Conservation (phyloP, 2,888 invertebrate genomes). For the Conomelus anceps region DNA sequence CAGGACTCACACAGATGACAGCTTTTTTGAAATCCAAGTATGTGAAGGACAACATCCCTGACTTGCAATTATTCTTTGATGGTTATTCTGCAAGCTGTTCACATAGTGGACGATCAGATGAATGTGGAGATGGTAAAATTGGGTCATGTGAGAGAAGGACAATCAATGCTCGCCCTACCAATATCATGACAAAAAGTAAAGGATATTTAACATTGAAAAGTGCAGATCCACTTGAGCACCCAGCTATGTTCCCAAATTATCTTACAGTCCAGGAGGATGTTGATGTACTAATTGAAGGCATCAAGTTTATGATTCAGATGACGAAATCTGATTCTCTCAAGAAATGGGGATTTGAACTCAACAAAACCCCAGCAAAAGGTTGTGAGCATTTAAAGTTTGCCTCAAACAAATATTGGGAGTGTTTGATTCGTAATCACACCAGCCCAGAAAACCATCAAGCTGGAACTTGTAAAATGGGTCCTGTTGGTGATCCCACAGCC, state of each 20-base stretch:
- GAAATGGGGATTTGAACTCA: conserved; percentile 32
- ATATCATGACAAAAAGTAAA: conserved; percentile 41
- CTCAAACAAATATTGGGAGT: conserved; percentile 36
- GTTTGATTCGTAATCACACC: conserved; percentile 33
- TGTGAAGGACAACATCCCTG: conserved; percentile 40
- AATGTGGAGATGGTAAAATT: conserved; percentile 30
- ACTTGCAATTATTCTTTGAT: conserved; percentile 44
- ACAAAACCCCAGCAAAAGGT: conserved; percentile 28
- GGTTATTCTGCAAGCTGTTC: conserved; percentile 41
- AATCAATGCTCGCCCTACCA: conserved; percentile 33
- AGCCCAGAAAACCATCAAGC: conserved; percentile 37
- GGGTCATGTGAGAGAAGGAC: conserved; percentile 23
- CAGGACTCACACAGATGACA: conserved; percentile 44
- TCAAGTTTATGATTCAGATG: conserved; percentile 34
- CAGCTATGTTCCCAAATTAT: conserved; percentile 49
- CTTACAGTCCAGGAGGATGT: conserved; percentile 43
- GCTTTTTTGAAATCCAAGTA: conserved; percentile 42
- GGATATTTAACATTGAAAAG: conserved; percentile 42
- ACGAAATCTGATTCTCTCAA: conserved; percentile 32
- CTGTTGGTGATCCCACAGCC: conserved; percentile 34
- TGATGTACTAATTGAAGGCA: conserved; percentile 37
- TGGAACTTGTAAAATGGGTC: conserved; percentile 41
- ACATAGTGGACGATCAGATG: conserved; percentile 33
- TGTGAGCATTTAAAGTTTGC: conserved; percentile 31
- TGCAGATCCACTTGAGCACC: conserved; percentile 45